phyloP scores from a whole-genome alignment of 2,113 vertebrate genomes.

The Ammodytes marinus region DNA sequence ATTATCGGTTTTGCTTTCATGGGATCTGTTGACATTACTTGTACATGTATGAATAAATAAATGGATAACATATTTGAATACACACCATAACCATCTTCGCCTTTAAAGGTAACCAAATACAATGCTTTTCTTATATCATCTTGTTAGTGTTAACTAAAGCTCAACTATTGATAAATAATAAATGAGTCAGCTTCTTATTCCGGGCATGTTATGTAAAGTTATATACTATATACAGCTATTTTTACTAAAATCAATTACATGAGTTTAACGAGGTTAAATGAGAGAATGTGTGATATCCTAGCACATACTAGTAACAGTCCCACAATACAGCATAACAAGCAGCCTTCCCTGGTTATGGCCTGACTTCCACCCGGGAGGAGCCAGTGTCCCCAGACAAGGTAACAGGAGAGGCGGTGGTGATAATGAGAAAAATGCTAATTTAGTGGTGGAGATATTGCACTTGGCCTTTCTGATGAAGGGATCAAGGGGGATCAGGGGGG shows the following conservation, averaged over 20 bases:
- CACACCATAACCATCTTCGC: too few relatives aligned
- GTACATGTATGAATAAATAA: too few relatives aligned
- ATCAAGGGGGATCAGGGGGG: conserved; percentile 76
- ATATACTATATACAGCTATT: conserved; percentile 2
- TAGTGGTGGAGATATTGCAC: conserved; percentile 70
- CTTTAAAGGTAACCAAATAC: background rate
- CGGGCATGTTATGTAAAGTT: background rate
- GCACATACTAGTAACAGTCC: conserved; percentile 23
- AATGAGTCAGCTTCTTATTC: background rate
- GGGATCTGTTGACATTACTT: background rate
- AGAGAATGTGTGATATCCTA: background rate
- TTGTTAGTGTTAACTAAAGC: too few relatives aligned
- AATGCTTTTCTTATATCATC: too few relatives aligned
- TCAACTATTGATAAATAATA: background rate
- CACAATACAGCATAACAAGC: conserved; percentile 28
- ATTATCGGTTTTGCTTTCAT: background rate
- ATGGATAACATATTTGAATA: too few relatives aligned
- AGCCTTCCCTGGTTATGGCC: conserved; percentile 42
- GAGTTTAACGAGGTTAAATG: conserved; percentile 15
- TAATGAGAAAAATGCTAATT: conserved; percentile 87
- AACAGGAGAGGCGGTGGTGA: conserved; percentile 59
- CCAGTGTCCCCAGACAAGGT: conserved; percentile 56
- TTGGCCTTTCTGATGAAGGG: conserved; percentile 80
- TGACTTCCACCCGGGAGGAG: conserved; percentile 46
- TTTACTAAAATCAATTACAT: conserved; percentile 20